Conservation (phyloP, 2,113 vertebrate species). For the Urocolius indicus region DNA sequence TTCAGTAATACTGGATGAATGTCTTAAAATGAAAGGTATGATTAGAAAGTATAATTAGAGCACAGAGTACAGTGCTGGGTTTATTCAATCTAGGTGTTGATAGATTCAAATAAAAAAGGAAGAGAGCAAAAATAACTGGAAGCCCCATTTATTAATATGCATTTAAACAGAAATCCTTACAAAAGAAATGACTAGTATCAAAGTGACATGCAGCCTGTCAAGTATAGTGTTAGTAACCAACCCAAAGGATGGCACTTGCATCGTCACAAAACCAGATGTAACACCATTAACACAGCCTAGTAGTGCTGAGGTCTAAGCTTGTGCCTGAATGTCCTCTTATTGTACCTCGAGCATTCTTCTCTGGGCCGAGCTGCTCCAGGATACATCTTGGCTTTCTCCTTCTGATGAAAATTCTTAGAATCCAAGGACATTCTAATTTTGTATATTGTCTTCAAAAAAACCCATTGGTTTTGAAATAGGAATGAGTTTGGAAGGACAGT, state of each 20-base stretch:
- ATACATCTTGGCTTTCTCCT: not conserved
- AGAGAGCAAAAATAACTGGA: not conserved
- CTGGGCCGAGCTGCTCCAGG: not conserved
- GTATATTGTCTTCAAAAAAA: not conserved
- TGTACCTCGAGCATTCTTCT: not conserved
- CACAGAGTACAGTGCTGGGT: not conserved
- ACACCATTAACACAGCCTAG: not conserved
- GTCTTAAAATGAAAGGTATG: not conserved
- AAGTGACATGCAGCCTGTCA: not conserved
- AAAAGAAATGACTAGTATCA: not conserved
- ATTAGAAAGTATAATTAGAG: not conserved
- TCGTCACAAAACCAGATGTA: fast-evolving
- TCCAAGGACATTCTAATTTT: not conserved
- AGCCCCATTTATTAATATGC: not conserved
- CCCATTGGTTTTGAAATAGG: not conserved
- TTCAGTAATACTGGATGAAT: not conserved
- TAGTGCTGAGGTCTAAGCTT: not conserved
- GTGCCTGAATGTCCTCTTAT: not conserved
- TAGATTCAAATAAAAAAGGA: not conserved
- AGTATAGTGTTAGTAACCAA: not conserved
- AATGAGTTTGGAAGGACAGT: not conserved
- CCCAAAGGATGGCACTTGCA: not conserved
- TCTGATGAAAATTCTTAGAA: not conserved
- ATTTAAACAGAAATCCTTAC: not conserved
- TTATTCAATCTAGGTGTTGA: not conserved